phyloP scores from a whole-genome alignment of 2,888 invertebrate genomes.

The Marasmarcha lunaedactyla region DNA sequence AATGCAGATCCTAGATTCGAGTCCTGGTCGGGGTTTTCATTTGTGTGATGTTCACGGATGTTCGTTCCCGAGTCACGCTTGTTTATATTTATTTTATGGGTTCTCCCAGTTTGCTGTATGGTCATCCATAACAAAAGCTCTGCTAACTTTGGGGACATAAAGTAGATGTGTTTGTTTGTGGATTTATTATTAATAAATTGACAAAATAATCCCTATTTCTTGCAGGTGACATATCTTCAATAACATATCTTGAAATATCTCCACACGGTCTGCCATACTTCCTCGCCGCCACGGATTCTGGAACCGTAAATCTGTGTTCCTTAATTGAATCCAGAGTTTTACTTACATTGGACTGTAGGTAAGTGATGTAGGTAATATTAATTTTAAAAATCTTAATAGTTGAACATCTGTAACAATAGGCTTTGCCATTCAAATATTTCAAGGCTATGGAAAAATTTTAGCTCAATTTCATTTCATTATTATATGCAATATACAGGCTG shows the following conservation, averaged over 20 bases:
- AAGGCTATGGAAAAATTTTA: background rate
- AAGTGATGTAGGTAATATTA: no score
- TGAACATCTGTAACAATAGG: background rate
- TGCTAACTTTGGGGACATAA: no score
- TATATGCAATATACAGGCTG: background rate
- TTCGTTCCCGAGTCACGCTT: no score
- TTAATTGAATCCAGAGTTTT: slow-evolving; percentile 38
- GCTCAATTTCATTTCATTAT: background rate
- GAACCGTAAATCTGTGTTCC: slow-evolving; percentile 43
- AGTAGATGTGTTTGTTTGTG: no score
- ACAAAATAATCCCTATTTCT: slow-evolving; percentile 6
- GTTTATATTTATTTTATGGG: no score
- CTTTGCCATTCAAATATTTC: slow-evolving; percentile 5
- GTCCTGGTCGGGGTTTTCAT: no score
- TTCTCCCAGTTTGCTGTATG: no score
- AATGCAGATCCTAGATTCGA: no score
- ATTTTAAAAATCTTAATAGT: no score
- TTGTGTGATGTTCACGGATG: no score
- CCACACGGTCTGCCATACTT: slow-evolving; percentile 35
- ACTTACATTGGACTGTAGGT: slow-evolving; percentile 51
- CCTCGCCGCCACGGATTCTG: slow-evolving; percentile 45
- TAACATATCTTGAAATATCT: slow-evolving; percentile 37
- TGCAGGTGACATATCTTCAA: slow-evolving; percentile 35
- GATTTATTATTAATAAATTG: no score
- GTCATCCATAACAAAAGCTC: no score